Percentiles rank a stretch among this genome's conserved stretches.
Evolutionary conservation across 2,797 vertebrate species (phyloP).

Genomic region (Leptatherina wallacei): DNA sequence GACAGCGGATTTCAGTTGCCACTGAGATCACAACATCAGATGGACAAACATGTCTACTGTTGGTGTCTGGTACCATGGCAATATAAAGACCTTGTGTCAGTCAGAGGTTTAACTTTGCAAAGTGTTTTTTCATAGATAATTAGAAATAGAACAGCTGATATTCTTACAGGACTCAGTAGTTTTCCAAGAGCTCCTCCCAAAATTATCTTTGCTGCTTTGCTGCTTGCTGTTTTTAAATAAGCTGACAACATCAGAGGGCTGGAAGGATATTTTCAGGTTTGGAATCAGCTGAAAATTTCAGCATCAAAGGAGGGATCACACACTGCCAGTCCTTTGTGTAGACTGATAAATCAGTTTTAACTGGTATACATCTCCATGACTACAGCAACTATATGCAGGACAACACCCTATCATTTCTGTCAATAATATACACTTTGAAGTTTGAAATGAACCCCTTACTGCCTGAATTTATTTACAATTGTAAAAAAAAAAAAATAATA

Average conservation of each 20-base stretch:
- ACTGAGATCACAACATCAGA: conserved; percentile 5
- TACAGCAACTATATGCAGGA: not conserved
- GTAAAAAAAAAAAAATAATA: too few species aligned
- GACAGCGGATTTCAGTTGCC: not conserved
- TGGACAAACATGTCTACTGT: not conserved
- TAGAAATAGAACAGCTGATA: not conserved
- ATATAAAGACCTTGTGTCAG: not conserved
- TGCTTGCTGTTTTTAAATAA: not conserved
- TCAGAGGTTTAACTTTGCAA: not conserved
- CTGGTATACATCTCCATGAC: not conserved
- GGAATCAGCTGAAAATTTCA: not conserved
- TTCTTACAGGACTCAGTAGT: not conserved
- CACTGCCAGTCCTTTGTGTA: not conserved
- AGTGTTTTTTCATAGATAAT: not conserved
- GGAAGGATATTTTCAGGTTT: not conserved
- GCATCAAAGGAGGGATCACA: not conserved
- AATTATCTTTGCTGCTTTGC: not conserved
- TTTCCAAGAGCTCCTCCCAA: not conserved
- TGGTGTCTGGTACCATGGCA: not conserved
- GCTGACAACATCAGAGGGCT: not conserved
- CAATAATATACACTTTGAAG: not conserved
- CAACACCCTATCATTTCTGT: not conserved
- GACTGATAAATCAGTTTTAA: not conserved
- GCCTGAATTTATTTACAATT: too few species aligned
- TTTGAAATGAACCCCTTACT: not conserved